phyloP scores from a whole-genome alignment of 2,888 invertebrate genomes.

The Celastrina argiolus region DNA sequence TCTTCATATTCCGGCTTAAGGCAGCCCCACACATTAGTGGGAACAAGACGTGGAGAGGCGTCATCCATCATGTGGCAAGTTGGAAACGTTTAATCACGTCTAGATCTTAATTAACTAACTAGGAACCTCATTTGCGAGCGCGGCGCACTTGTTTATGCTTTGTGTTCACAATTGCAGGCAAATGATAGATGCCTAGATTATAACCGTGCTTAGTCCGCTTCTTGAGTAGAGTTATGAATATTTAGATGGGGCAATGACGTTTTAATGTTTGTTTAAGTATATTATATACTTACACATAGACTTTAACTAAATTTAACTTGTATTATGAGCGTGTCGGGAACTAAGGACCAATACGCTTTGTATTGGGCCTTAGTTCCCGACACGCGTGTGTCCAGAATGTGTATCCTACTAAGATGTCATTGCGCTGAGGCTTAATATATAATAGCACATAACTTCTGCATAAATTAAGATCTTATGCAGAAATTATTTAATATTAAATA shows the following conservation, averaged over 20 bases:
- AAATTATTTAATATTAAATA: no score
- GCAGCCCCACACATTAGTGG: slow-evolving; percentile 29
- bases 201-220: neutral
- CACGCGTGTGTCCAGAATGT: no score
- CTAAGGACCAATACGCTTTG: no score
- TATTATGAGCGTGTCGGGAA: no score
- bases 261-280: no score
- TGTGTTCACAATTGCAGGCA: slow-evolving; percentile 14
- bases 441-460: no score
- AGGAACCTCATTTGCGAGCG: slow-evolving; percentile 52
- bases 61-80: slow-evolving; percentile 56
- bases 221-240: neutral
- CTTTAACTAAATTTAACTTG: no score
- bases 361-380: no score
- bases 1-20: neutral
- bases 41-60: slow-evolving; percentile 40
- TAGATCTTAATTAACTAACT: slow-evolving; percentile 65
- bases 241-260: neutral
- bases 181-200: slow-evolving; percentile 18
- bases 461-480: no score
- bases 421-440: no score
- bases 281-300: no score
- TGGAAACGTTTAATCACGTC: slow-evolving; percentile 62
- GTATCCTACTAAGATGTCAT: no score
- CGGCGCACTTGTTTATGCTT: slow-evolving; percentile 32